phyloP scores from a whole-genome alignment of 2,113 vertebrate genomes.

The Chinchilla lanigera region DNA sequence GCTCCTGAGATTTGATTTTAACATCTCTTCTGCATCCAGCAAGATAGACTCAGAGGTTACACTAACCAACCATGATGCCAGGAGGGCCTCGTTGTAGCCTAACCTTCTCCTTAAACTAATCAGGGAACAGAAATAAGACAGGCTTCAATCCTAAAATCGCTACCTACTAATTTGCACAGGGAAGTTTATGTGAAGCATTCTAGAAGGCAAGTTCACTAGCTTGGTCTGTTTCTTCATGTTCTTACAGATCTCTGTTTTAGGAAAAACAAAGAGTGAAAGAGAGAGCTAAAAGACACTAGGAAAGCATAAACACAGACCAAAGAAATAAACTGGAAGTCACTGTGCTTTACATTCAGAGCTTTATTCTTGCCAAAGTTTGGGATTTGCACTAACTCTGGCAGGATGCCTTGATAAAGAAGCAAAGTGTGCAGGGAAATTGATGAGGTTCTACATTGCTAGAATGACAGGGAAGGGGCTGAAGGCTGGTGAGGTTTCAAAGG shows the following conservation, averaged over 20 bases:
- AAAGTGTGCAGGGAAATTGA: background rate
- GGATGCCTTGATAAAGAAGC: conserved; percentile 71
- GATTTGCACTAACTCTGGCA: conserved; percentile 51
- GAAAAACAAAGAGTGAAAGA: background rate
- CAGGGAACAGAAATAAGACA: background rate
- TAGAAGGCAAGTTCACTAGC: background rate
- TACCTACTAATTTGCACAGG: too few relatives aligned
- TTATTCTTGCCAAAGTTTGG: conserved; percentile 80
- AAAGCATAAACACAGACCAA: background rate
- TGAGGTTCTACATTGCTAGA: background rate
- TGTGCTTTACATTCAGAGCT: conserved; percentile 29
- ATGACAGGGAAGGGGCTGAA: background rate
- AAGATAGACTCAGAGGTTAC: background rate
- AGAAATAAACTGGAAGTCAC: background rate
- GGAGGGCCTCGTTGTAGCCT: background rate
- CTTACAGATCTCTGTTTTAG: background rate
- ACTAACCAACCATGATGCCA: background rate
- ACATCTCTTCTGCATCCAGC: background rate
- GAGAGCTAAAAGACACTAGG: background rate
- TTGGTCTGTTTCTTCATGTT: background rate
- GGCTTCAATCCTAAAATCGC: background rate
- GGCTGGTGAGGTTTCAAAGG: background rate
- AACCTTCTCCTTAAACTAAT: background rate
- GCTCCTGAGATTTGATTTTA: background rate
- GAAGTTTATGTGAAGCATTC: background rate